Evolutionary conservation across 2,113 vertebrate genomes (phyloP), one percentile per base, ranked within the genome.

Genomic region (Amazona vittata): DNA sequence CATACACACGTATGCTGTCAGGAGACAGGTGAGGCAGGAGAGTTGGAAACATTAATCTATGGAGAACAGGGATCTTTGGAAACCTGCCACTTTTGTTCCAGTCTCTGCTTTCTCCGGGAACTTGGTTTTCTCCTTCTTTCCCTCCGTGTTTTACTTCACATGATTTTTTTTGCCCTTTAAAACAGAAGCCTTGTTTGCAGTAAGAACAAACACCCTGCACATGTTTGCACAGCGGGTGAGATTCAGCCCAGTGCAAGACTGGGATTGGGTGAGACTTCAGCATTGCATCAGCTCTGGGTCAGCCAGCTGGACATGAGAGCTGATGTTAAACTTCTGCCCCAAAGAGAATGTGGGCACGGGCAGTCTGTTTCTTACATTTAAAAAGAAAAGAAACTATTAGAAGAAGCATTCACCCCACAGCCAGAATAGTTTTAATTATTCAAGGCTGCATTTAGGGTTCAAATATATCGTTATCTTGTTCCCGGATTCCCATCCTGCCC

Each of bases 231-330:
- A 26, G 63, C 2, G 1, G 24, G 47, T 24, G 85, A 49, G 74
- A 35, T 70, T 62, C 63, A 75, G 41, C 43, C 37, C 46, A 17
- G 10, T 15, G 57, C 20, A 29, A 17, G 60, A 1, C 37, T 41
- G 81, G 15, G 57, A 29, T 6, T 6, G 12, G 21, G 37, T 57
- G 60, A 75, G 67, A 21, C 46, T 60, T 78, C 43, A 59, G 74
- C 55, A 15, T 35, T 2, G 1, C 49, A 1, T n/a, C 0, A 0
- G 26, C 33, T 65, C 44, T 0, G 0, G 49, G 33, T 69, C 74
- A 41, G 53, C 10, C 80, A 22, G 63, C 9, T 0, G 2, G 67
- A 17, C 29, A n/a, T 0, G 0, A 12, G 52, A 47, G 22, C 53
- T 75, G 93, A 20, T 0, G 5, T 33, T 43, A 22, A 78, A 52